A percentile compares a stretch with the other conserved stretches of the same genome.
These are phyloP conservation scores for Isichthys henryi DNA, from an alignment of 2,113 vertebrate species.

Conservation along the genomic window DNA sequence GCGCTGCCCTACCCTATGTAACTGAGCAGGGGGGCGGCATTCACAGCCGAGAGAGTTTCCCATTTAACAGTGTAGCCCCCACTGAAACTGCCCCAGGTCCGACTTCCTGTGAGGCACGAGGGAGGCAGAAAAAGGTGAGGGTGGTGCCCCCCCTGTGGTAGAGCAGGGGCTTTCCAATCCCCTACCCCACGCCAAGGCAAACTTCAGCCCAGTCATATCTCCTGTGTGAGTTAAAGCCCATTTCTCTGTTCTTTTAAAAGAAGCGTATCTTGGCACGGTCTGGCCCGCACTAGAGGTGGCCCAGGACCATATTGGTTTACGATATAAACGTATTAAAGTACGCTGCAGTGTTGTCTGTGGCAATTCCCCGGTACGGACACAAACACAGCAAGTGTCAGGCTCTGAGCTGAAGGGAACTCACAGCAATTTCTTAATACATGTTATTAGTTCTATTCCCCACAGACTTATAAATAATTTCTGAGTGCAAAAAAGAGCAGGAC, in stretches of 20 bases:
- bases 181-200: neutral
- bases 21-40: slow-evolving; percentile 14
- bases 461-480: slow-evolving; percentile 50
- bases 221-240: neutral
- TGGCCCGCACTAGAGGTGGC: neutral
- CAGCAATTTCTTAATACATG: slow-evolving; percentile 41
- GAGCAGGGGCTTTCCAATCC: neutral
- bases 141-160: neutral
- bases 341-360: neutral
- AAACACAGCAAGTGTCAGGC: slow-evolving; percentile 23
- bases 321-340: slow-evolving; percentile 16
- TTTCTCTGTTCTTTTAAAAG: neutral
- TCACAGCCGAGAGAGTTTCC: slow-evolving; percentile 2
- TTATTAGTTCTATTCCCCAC: slow-evolving; percentile 43
- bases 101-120: neutral
- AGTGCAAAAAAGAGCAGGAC: slow-evolving; percentile 41
- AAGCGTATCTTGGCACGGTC: neutral
- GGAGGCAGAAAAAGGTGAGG: neutral
- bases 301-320: neutral
- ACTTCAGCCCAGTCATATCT: neutral
- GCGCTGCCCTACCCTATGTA: slow-evolving; percentile 44
- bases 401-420: slow-evolving; percentile 32
- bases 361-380: neutral
- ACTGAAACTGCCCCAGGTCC: neutral
- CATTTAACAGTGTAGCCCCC: slow-evolving; percentile 5